phyloP scores from a whole-genome alignment of 2,888 invertebrate species.

The Sinodicranocentrus sp. region DNA sequence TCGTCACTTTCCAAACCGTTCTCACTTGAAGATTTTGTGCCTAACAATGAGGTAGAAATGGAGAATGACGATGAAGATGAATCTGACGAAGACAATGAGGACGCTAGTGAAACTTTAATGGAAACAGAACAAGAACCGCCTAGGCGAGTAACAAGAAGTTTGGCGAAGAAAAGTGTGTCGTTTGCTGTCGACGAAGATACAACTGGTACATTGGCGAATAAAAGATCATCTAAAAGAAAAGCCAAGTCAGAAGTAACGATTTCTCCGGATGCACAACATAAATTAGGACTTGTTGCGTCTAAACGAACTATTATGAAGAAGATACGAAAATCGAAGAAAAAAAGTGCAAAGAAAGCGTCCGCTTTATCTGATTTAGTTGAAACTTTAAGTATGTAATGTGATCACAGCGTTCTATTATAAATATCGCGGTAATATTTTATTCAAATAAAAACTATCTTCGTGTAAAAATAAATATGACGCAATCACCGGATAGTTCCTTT shows the following conservation, averaged over 20 bases:
- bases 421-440: too few relatives aligned
- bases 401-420: too few relatives aligned
- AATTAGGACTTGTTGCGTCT: conserved; percentile 67
- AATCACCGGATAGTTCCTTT: too few relatives aligned
- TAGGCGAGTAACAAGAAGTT: conserved; percentile 64
- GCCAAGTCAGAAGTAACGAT: conserved; percentile 41
- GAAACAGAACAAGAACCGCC: conserved; percentile 47
- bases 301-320: conserved; percentile 73
- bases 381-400: conserved; percentile 55
- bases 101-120: background rate
- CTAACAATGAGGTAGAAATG: conserved; percentile 52
- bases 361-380: conserved; percentile 71
- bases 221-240: conserved; percentile 47
- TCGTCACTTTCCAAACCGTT: conserved; percentile 71
- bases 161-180: conserved; percentile 71
- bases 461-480: too few relatives aligned
- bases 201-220: conserved; percentile 21
- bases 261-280: conserved; percentile 58
- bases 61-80: conserved; percentile 50
- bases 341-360: conserved; percentile 71
- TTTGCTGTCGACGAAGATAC: conserved; percentile 71
- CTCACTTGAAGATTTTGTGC: conserved; percentile 71
- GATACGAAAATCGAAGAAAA: conserved; percentile 73
- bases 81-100: conserved; percentile 40
- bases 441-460: too few relatives aligned